Base-by-base conservation (phyloP, 2,113 vertebrate genomes). In the Myiopsitta monachus region DNA sequence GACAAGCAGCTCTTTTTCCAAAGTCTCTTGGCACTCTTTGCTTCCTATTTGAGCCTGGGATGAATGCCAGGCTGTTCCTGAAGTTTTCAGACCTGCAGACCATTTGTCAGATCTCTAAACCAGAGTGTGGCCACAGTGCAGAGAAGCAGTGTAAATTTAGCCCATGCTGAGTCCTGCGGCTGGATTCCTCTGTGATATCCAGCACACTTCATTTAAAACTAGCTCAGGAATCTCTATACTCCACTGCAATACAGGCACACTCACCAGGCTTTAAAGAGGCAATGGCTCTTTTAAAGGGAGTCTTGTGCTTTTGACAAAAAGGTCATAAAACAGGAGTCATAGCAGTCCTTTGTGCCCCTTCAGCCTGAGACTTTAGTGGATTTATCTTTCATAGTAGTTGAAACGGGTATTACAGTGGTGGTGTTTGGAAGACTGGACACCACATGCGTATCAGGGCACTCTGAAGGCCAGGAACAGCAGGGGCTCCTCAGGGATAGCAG, bases 51-150 rank as follows among this genome's bases (percentile, higher is more conserved):
- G 83, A 93, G 57, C 44, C 66, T 90, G 81, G 92, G 95, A 90
- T 75, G 78, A 84, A 87, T 49, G 95, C 77, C 95, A 95, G 86
- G 28, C 57, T 61, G n/a, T 93, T 95, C 38, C 80, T 82, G 77
- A 95, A 91, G 44, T 76, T 51, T 68, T 94, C 88, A 93, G 88
- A 88, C 79, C 80, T 88, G 47, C 68, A 62, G 57, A 55, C 24
- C 57, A 57, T 94, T 93, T 91, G 41, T 87, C 96, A 95, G 92
- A 87, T n/a, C 36, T 49, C 77, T 89, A 64, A 95, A 79, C 22
- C 36, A 82, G 62, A 62, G 66, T 26, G 61, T 2, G 27, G 62
- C 36, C 57, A 57, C 57, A 64, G 51, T 27, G 33, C 57, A 87
- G 76, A 95, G 61, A 88, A 67, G 72, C 54, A 73, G 44, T n/a